Evolutionary conservation across 2,888 invertebrate genomes (phyloP).

Genomic region (Tanypteryx hageni): DNA sequence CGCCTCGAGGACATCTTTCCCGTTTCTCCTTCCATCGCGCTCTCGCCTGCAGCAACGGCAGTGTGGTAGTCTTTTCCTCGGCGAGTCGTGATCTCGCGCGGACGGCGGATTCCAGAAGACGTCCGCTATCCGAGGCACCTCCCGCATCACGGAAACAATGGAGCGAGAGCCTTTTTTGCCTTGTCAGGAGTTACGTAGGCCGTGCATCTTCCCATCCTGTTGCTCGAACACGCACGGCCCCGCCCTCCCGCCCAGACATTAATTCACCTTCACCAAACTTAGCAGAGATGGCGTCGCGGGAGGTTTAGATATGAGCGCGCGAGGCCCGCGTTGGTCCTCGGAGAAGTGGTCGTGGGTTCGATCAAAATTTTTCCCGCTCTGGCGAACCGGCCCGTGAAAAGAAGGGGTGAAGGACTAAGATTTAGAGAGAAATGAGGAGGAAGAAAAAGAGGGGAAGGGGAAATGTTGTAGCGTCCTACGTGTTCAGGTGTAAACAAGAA

Average conservation of each 20-base stretch:
- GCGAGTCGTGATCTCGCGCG: slow-evolving; percentile 37
- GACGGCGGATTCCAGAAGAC: not conserved
- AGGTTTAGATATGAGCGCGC: slow-evolving; percentile 20
- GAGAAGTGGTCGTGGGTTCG: not conserved
- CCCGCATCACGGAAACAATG: slow-evolving; percentile 18
- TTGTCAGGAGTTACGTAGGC: not conserved
- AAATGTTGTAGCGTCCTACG: slow-evolving; percentile 39
- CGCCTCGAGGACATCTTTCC: too few species aligned
- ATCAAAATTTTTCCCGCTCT: not conserved
- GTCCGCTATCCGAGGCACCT: slow-evolving; percentile 44
- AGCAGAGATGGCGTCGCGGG: not conserved
- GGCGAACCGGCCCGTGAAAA: not conserved
- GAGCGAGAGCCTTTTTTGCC: slow-evolving; percentile 12
- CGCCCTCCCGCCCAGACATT: not conserved
- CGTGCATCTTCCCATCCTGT: slow-evolving; percentile 20
- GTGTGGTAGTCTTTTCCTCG: not conserved
- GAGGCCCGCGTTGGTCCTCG: not conserved
- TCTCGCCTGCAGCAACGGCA: too few species aligned
- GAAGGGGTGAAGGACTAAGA: not conserved
- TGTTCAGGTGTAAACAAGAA: slow-evolving; percentile 57
- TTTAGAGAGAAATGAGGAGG: not conserved
- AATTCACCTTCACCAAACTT: not conserved
- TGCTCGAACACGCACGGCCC: slow-evolving; percentile 15
- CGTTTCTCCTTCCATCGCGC: too few species aligned
- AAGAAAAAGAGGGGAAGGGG: not conserved